phyloP scores from a whole-genome alignment of 2,113 vertebrate genomes.

The Chloropsis cyanopogon region DNA sequence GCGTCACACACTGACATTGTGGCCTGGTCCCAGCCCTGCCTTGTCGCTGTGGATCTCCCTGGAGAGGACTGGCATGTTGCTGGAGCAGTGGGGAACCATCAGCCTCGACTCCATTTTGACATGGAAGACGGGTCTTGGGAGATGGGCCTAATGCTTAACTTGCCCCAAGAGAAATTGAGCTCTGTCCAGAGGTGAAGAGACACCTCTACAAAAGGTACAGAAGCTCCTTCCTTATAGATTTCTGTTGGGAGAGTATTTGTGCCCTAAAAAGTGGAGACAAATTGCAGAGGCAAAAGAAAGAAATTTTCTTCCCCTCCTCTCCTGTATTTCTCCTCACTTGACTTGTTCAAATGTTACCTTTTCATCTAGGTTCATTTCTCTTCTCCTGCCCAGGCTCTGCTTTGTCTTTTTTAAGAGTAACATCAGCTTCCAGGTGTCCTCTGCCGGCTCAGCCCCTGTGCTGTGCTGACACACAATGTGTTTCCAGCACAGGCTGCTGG shows the following conservation, averaged over 20 bases:
- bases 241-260: neutral
- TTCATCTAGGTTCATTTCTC: neutral
- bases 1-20: fast-evolving
- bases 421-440: neutral
- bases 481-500: neutral
- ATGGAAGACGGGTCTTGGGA: neutral
- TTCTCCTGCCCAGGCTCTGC: neutral
- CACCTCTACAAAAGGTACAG: neutral
- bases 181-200: neutral
- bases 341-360: neutral
- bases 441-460: neutral
- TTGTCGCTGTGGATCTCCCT: neutral
- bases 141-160: neutral
- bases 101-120: neutral
- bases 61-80: neutral
- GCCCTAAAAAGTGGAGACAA: neutral
- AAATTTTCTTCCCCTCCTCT: neutral
- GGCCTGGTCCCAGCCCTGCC: neutral
- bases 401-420: neutral
- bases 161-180: neutral
- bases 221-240: neutral
- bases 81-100: neutral
- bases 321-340: neutral
- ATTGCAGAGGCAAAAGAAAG: neutral
- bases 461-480: neutral